Evolutionary conservation across 2,113 vertebrate species (phyloP).

Genomic region (rabbit (Oryctolagus cuniculus)): mOryCun1.1 NC_091452.1:25033501-25034000

Average conservation of each 20-base stretch:
- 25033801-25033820: neutral
- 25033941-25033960: neutral
- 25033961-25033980: neutral
- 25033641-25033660: neutral
- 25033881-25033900: neutral
- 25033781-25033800: neutral
- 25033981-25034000: neutral
- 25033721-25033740: neutral
- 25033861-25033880: neutral
- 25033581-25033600: neutral
- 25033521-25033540: neutral
- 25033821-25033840: neutral
- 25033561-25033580: neutral
- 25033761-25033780: neutral
- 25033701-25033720: neutral
- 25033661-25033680: neutral
- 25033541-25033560: neutral
- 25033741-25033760: neutral
- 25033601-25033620: neutral
- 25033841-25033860: neutral
- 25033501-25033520: slow-evolving; percentile 16
- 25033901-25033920: neutral
- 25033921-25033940: neutral
- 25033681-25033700: neutral
- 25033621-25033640: neutral